Evolutionary conservation across 2,888 invertebrate genomes (phyloP).

Genomic region (Diplolepis rosae): DNA sequence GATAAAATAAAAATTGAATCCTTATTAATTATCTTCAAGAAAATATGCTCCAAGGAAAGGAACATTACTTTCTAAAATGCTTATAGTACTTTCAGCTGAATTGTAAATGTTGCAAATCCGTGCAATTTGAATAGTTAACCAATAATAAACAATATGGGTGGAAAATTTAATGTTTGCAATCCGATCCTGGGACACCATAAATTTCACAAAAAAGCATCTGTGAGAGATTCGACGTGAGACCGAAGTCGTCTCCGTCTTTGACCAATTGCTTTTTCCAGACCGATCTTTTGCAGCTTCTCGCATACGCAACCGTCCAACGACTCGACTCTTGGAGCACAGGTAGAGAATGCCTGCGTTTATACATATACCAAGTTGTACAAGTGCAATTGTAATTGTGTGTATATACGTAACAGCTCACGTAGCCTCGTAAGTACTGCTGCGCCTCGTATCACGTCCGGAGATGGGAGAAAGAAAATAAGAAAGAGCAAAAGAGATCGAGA

Average conservation of each 20-base stretch:
- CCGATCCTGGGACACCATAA: neutral
- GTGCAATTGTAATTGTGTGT: neutral
- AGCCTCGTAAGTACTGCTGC: neutral
- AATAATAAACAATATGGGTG: too few relatives aligned
- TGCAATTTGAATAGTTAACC: too few relatives aligned
- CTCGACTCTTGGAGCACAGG: neutral
- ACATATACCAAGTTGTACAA: neutral
- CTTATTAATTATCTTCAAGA: too few relatives aligned
- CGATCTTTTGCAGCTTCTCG: neutral
- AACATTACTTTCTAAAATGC: too few relatives aligned
- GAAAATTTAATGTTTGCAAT: neutral
- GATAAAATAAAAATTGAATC: too few relatives aligned
- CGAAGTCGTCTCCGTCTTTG: neutral
- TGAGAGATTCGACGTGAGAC: neutral
- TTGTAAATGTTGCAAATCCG: too few relatives aligned
- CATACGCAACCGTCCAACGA: constrained; percentile 1
- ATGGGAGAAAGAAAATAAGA: neutral
- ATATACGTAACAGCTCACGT: neutral
- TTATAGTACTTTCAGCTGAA: too few relatives aligned
- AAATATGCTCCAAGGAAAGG: too few relatives aligned
- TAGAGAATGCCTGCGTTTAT: neutral
- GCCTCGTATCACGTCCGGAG: neutral
- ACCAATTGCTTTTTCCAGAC: neutral
- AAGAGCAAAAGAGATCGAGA: neutral
- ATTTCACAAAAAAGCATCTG: neutral